Percentiles rank a stretch among this genome's conserved stretches.
Evolutionary conservation across 2,888 invertebrate species (phyloP).

Genomic region (Phalera bucephala): DNA sequence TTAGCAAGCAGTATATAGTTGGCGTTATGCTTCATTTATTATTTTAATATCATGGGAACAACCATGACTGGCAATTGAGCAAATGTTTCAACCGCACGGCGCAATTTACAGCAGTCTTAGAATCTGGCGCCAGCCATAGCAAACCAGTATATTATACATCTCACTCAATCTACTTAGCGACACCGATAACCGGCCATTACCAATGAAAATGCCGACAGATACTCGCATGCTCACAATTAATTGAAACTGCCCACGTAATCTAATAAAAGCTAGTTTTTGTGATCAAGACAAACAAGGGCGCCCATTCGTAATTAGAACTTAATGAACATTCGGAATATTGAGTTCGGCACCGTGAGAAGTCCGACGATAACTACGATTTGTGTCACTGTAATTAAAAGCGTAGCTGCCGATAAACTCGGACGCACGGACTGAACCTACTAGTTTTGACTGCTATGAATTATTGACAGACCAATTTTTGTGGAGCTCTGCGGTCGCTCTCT

Average conservation of each 20-base stretch:
- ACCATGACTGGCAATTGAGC: conserved; percentile 31
- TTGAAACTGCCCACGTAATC: conserved; percentile 82
- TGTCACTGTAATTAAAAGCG: conserved; percentile 82
- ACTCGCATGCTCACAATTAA: conserved; percentile 75
- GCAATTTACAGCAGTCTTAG: conserved; percentile 36
- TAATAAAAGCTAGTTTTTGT: conserved; percentile 81
- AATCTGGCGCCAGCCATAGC: conserved; percentile 53
- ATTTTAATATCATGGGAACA: conserved; percentile 21
- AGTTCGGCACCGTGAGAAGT: conserved; percentile 81
- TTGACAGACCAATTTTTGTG: conserved; percentile 53
- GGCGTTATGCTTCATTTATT: no score
- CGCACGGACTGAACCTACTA: conserved; percentile 67
- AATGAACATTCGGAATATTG: conserved; percentile 80
- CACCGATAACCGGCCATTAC: conserved; percentile 76
- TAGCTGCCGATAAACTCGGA: conserved; percentile 76
- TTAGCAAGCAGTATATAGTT: no score
- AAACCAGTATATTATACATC: conserved; percentile 66
- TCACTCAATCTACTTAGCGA: conserved; percentile 74
- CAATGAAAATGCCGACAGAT: conserved; percentile 75
- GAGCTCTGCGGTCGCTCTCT: conserved; percentile 46
- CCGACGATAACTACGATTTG: conserved; percentile 79
- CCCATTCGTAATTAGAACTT: conserved; percentile 81
- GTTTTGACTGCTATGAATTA: conserved; percentile 69
- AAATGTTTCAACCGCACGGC: conserved; percentile 36
- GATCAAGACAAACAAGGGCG: conserved; percentile 81